These are phyloP conservation scores for Steinernema khuongi DNA, from an alignment of 1,140 invertebrate species.

Conservation along the genomic window DNA sequence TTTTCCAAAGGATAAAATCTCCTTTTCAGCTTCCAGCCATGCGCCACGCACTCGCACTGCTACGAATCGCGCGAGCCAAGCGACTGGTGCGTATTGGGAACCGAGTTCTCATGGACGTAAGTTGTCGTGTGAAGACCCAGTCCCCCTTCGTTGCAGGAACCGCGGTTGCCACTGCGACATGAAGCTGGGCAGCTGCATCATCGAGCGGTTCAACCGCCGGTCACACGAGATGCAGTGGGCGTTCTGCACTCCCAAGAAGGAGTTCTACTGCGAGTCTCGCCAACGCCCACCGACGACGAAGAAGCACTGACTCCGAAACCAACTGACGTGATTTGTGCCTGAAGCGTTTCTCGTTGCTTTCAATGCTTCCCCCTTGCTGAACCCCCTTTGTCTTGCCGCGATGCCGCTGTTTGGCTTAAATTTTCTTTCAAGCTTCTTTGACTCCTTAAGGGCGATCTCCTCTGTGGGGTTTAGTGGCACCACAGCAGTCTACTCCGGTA, in stretches of 20 bases:
- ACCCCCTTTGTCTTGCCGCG: constrained; percentile 18
- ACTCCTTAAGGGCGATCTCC: too few relatives aligned
- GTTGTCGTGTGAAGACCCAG: not conserved
- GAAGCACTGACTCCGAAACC: not conserved
- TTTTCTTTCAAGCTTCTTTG: too few relatives aligned
- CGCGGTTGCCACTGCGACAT: constrained; percentile 23
- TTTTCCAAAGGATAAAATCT: not conserved
- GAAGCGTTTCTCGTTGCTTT: constrained; percentile 36
- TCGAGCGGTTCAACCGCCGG: constrained; percentile 16
- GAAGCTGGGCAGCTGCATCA: constrained; percentile 21
- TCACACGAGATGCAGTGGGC: constrained; percentile 18
- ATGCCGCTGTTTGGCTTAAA: constrained; percentile 21
- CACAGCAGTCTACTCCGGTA: too few relatives aligned
- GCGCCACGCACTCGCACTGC: constrained; percentile 19
- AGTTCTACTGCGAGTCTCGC: constrained; percentile 21
- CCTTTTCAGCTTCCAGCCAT: constrained; percentile 20
- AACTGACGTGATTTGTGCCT: too few relatives aligned
- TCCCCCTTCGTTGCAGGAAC: not conserved
- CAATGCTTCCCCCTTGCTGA: constrained; percentile 29
- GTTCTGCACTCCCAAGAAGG: constrained; percentile 22
- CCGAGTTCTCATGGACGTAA: constrained; percentile 26
- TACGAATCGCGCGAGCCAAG: constrained; percentile 19
- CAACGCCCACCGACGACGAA: not conserved
- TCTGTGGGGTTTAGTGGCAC: too few relatives aligned
- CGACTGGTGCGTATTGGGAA: constrained; percentile 20